Conservation (phyloP, 2,888 invertebrate genomes). For the Troilus luridus region DNA sequence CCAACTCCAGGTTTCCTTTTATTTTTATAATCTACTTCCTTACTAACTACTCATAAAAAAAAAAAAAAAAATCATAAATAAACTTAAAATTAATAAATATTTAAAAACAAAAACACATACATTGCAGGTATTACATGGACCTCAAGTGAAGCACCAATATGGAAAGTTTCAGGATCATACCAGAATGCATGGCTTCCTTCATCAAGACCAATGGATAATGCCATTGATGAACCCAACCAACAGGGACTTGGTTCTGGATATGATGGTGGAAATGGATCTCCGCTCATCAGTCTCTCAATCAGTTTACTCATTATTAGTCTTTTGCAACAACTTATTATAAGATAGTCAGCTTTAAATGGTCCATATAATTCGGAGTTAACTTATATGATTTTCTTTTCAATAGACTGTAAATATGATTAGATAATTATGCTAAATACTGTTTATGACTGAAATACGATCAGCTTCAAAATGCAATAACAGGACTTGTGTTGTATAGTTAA, state of each 20-base stretch:
- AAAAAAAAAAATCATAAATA: too few species aligned
- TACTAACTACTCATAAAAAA: too few species aligned
- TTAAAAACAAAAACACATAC: not conserved
- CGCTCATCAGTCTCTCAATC: not conserved
- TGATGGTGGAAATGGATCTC: constrained; percentile 33
- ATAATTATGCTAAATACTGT: not conserved
- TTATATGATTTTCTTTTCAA: constrained; percentile 35
- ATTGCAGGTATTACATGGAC: constrained; percentile 71
- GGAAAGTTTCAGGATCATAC: constrained; percentile 68
- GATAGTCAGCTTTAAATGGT: constrained; percentile 47
- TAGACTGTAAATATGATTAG: not conserved
- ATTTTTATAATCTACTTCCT: too few species aligned
- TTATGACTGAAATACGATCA: not conserved
- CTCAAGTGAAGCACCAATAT: constrained; percentile 64
- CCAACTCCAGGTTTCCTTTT: too few species aligned
- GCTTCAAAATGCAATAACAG: not conserved
- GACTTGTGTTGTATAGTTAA: not conserved
- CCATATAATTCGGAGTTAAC: not conserved
- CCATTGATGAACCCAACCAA: constrained; percentile 75
- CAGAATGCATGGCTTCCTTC: constrained; percentile 62
- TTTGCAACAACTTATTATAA: constrained; percentile 10
- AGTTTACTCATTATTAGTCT: constrained; percentile 3
- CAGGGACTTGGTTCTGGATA: constrained; percentile 69
- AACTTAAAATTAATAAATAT: not conserved
- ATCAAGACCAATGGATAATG: constrained; percentile 69